These are phyloP conservation scores for Lasioglossum marginatum DNA, from an alignment of 2,888 invertebrate species.

Conservation along the genomic window DNA sequence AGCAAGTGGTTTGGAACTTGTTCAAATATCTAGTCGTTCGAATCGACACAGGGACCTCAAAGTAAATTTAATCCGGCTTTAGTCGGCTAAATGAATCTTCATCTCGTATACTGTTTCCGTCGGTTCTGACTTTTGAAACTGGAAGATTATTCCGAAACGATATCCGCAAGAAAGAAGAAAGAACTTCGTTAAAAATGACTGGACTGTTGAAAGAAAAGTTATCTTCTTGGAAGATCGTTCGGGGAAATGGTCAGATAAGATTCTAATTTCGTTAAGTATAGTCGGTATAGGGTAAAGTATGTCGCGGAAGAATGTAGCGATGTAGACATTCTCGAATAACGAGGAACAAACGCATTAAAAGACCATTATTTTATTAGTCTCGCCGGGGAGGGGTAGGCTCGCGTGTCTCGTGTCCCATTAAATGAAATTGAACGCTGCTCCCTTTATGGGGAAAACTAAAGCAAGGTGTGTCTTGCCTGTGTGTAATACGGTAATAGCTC, in stretches of 20 bases:
- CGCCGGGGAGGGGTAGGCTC: conserved; percentile 40
- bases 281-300: neutral
- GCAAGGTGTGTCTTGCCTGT: conserved; percentile 50
- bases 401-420: conserved; percentile 62
- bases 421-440: conserved; percentile 60
- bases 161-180: neutral
- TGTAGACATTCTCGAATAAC: conserved; percentile 55
- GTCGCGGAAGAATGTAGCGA: conserved; percentile 6
- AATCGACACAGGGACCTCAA: neutral
- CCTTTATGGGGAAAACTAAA: conserved; percentile 39
- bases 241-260: neutral
- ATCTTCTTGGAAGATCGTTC: neutral
- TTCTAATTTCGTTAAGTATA: neutral
- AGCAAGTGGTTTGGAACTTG: neutral
- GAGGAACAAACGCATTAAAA: conserved; percentile 59
- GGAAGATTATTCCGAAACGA: neutral
- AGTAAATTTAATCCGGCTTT: neutral
- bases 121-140: neutral
- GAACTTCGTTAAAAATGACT: neutral
- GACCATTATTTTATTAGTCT: conserved; percentile 65
- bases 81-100: neutral
- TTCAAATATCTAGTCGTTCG: neutral
- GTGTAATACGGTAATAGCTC: conserved; percentile 47
- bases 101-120: neutral
- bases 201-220: neutral